phyloP scores from a whole-genome alignment of 2,797 vertebrate genomes.

The Enteromius unitaeniatus region DNA sequence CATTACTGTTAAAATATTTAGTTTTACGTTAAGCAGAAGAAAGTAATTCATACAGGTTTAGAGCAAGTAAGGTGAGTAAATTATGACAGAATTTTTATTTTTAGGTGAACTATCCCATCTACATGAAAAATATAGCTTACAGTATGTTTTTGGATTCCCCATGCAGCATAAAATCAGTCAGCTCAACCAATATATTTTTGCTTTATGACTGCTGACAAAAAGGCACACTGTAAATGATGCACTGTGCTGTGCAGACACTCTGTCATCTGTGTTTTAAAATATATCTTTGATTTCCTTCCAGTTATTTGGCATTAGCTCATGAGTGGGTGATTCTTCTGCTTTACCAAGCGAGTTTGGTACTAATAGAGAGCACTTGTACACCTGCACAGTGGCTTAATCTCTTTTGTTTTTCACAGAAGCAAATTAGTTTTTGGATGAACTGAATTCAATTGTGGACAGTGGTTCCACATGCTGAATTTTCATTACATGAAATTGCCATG shows the following conservation, averaged over 20 bases:
- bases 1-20: background rate
- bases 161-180: background rate
- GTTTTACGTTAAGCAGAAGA: background rate
- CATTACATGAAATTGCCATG: background rate
- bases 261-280: background rate
- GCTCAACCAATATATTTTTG: slow-evolving; percentile 1
- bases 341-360: background rate
- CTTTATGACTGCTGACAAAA: background rate
- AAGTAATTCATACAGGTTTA: background rate
- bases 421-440: background rate
- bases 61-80: background rate
- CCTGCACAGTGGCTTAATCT: background rate
- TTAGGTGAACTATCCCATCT: background rate
- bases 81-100: background rate
- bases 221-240: background rate
- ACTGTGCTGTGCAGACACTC: slow-evolving; percentile 12
- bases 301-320: slow-evolving; percentile 11
- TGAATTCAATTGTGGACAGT: background rate
- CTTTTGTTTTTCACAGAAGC: background rate
- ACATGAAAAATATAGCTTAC: background rate
- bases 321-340: slow-evolving; percentile 16
- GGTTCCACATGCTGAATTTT: background rate
- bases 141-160: background rate
- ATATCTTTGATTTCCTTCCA: slow-evolving; percentile 31
- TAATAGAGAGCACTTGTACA: slow-evolving; percentile 8